phyloP scores from a whole-genome alignment of 2,888 invertebrate genomes.

The Leptopilina drosophilae region DNA sequence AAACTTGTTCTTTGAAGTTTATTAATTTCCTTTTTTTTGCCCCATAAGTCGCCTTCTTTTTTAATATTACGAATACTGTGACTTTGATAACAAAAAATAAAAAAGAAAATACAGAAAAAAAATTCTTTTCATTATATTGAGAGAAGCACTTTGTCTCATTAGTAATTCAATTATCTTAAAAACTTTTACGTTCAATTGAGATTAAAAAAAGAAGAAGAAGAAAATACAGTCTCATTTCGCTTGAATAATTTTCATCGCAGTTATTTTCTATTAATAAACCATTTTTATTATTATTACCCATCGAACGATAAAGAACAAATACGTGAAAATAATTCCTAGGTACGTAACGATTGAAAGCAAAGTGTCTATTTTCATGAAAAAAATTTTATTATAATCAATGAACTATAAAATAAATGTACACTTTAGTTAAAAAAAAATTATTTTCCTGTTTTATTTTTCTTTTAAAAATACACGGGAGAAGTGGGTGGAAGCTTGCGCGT shows the following conservation, averaged over 20 bases:
- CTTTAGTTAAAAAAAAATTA: too few relatives aligned
- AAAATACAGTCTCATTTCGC: too few relatives aligned
- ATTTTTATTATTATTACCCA: background rate
- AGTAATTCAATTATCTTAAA: slow-evolving; percentile 28
- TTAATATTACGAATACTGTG: background rate
- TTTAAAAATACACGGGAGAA: background rate
- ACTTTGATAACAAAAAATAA: background rate
- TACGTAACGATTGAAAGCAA: too few relatives aligned
- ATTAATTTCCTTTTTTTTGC: too few relatives aligned
- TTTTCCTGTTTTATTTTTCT: slow-evolving; percentile 61
- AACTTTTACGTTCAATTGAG: slow-evolving; percentile 7
- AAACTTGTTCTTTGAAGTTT: too few relatives aligned
- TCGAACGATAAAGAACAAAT: too few relatives aligned
- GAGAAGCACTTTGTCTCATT: slow-evolving; percentile 13
- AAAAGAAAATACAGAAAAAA: background rate
- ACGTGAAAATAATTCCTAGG: too few relatives aligned
- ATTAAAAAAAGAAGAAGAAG: background rate
- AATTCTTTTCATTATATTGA: background rate
- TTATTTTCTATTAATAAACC: too few relatives aligned
- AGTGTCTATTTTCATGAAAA: slow-evolving; percentile 59
- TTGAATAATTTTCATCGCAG: background rate
- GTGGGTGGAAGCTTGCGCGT: background rate
- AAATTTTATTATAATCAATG: slow-evolving; percentile 66
- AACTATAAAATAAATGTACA: slow-evolving; percentile 47
- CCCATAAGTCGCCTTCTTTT: background rate